A percentile compares a stretch with the other conserved stretches of the same genome.
These are phyloP conservation scores for Dicranocentrus wangi DNA, from an alignment of 2,888 invertebrate genomes.

Conservation along the genomic window DNA sequence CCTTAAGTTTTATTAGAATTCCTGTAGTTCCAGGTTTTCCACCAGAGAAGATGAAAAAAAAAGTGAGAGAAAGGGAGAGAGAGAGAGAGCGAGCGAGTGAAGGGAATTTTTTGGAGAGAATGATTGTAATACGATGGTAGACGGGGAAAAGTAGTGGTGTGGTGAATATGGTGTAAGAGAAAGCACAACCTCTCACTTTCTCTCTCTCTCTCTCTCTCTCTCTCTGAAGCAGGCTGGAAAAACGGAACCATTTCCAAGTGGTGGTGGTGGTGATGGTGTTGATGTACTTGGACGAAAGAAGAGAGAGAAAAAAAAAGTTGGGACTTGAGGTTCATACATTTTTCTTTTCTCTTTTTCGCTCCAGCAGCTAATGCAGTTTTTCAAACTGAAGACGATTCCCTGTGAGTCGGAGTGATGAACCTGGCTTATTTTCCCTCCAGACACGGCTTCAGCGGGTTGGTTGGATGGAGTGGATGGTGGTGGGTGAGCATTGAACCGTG, in stretches of 20 bases:
- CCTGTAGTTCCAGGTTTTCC: slow-evolving; percentile 14
- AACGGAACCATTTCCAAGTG: too few relatives aligned
- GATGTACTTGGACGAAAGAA: too few relatives aligned
- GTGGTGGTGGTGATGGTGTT: too few relatives aligned
- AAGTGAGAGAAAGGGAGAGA: slow-evolving; percentile 11
- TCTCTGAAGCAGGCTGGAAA: too few relatives aligned
- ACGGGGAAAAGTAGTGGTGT: too few relatives aligned
- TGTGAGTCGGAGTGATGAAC: too few relatives aligned
- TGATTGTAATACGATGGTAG: too few relatives aligned
- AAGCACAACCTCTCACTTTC: neutral
- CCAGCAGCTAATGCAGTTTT: slow-evolving; percentile 17
- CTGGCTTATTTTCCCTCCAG: too few relatives aligned
- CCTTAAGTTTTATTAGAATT: slow-evolving; percentile 60
- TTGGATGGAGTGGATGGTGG: neutral
- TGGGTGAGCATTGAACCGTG: slow-evolving; percentile 47
- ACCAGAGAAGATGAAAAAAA: slow-evolving; percentile 23
- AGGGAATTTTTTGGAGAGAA: slow-evolving; percentile 32
- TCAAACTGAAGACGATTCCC: slow-evolving; percentile 12
- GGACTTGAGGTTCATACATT: neutral
- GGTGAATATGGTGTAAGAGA: too few relatives aligned
- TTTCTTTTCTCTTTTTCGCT: slow-evolving; percentile 16
- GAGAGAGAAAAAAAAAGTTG: too few relatives aligned
- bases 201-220: neutral
- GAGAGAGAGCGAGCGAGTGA: slow-evolving; percentile 32
- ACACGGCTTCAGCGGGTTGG: too few relatives aligned